Percentiles rank a stretch among this genome's conserved stretches.
phyloP scores from a whole-genome alignment of 2,888 invertebrate species.

The Spodoptera littoralis region DNA sequence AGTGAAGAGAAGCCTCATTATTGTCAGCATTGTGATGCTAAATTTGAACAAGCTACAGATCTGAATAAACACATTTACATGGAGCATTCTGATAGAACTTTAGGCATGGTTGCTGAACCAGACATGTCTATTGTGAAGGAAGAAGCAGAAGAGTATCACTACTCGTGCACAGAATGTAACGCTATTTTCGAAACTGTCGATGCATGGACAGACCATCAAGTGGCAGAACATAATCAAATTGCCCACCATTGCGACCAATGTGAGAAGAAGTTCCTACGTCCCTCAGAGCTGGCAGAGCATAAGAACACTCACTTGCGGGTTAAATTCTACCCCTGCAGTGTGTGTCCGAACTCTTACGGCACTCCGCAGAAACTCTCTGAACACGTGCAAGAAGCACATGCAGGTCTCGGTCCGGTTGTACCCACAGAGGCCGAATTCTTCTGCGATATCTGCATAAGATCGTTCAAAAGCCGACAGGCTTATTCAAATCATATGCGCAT shows the following conservation, averaged over 20 bases:
- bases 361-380: slow-evolving; percentile 90
- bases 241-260: slow-evolving; percentile 90
- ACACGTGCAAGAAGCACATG: slow-evolving; percentile 86
- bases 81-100: slow-evolving; percentile 85
- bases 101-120: slow-evolving; percentile 72
- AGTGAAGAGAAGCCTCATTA: slow-evolving; percentile 86
- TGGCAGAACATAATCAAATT: slow-evolving; percentile 86
- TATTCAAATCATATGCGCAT: slow-evolving; percentile 88
- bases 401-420: slow-evolving; percentile 71
- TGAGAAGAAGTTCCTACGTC: slow-evolving; percentile 89
- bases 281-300: slow-evolving; percentile 90
- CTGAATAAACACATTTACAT: slow-evolving; percentile 89
- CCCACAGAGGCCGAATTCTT: slow-evolving; percentile 79
- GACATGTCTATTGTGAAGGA: slow-evolving; percentile 85
- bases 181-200: slow-evolving; percentile 88
- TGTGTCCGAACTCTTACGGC: slow-evolving; percentile 89
- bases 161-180: slow-evolving; percentile 90
- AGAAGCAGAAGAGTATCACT: slow-evolving; percentile 87
- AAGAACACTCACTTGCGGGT: slow-evolving; percentile 91
- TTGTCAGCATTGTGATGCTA: slow-evolving; percentile 89
- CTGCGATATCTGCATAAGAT: slow-evolving; percentile 89
- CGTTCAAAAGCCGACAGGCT: slow-evolving; percentile 89
- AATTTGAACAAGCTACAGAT: slow-evolving; percentile 87
- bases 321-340: slow-evolving; percentile 90
- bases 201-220: slow-evolving; percentile 89